phyloP scores from a whole-genome alignment of 2,888 invertebrate species.

The Hyalella azteca region DNA sequence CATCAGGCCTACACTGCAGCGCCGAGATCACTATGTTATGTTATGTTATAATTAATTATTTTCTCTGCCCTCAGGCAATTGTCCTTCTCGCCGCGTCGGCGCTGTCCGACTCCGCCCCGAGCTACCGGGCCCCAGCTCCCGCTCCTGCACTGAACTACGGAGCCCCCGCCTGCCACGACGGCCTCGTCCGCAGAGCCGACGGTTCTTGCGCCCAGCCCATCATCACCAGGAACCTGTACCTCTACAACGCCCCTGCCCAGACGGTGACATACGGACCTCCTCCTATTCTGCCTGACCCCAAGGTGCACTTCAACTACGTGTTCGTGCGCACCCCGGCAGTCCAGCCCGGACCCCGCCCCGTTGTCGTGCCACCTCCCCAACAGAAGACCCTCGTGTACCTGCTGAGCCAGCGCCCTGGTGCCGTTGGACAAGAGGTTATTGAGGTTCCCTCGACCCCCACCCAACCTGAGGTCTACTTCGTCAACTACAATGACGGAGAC shows the following conservation, averaged over 20 bases:
- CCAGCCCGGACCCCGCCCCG: slow-evolving; percentile 36
- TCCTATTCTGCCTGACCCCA: slow-evolving; percentile 21
- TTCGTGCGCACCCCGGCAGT: slow-evolving; percentile 36
- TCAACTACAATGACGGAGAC: slow-evolving; percentile 48
- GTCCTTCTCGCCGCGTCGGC: slow-evolving; percentile 23
- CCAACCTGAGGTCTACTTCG: slow-evolving; percentile 38
- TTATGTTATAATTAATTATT: too few relatives aligned
- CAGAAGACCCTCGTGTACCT: slow-evolving; percentile 52
- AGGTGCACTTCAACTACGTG: slow-evolving; percentile 38
- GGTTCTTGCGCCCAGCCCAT: slow-evolving; percentile 25
- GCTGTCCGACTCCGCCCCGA: neutral
- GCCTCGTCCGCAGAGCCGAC: slow-evolving; percentile 7
- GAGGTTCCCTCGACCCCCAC: slow-evolving; percentile 46
- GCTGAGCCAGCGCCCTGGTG: slow-evolving; percentile 45
- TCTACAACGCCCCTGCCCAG: slow-evolving; percentile 38
- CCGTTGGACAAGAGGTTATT: slow-evolving; percentile 41
- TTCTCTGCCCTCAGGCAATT: neutral
- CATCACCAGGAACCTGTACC: slow-evolving; percentile 40
- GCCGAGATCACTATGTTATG: too few relatives aligned
- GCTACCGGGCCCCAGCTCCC: neutral
- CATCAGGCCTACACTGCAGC: too few relatives aligned
- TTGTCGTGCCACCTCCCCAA: slow-evolving; percentile 48
- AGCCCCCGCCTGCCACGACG: slow-evolving; percentile 9
- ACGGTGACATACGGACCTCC: slow-evolving; percentile 13
- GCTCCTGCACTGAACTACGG: too few relatives aligned